Conservation (phyloP, 1,140 invertebrate species). For the Drosophila insularis region DNA sequence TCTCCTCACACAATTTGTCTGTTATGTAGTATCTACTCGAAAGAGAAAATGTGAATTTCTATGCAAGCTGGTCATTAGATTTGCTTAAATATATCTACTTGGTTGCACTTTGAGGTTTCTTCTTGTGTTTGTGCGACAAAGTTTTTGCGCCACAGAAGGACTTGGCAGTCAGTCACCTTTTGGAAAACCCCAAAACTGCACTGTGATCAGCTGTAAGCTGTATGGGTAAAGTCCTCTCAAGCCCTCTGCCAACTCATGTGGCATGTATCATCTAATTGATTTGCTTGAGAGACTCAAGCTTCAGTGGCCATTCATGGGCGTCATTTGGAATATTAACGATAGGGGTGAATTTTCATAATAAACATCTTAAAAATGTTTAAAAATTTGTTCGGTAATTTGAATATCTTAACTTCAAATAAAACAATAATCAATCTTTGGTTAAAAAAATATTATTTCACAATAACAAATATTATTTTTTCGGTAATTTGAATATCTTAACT, state of each 20-base stretch:
- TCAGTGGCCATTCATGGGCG: neutral
- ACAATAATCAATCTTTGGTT: too few relatives aligned
- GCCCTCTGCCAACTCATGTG: slow-evolving; percentile 37
- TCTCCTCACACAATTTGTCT: neutral
- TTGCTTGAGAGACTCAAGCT: slow-evolving; percentile 25
- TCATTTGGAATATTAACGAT: neutral
- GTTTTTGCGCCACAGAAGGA: neutral
- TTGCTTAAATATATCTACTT: slow-evolving; percentile 3
- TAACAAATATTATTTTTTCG: too few relatives aligned
- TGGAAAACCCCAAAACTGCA: slow-evolving; percentile 20
- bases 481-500: too few relatives aligned
- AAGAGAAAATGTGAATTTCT: neutral
- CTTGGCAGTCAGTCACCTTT: slow-evolving; percentile 13
- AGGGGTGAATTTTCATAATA: too few relatives aligned
- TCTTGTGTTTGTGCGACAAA: neutral
- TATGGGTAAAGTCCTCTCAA: neutral
- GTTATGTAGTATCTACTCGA: neutral
- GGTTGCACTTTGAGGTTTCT: slow-evolving; percentile 4
- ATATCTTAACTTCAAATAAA: too few relatives aligned
- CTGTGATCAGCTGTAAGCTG: slow-evolving; percentile 7
- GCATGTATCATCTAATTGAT: slow-evolving; percentile 56
- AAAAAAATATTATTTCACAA: too few relatives aligned
- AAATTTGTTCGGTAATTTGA: too few relatives aligned
- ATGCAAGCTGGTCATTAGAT: slow-evolving; percentile 1
- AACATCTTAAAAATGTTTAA: too few relatives aligned